These are phyloP conservation scores for Sitta carolinensis DNA, from an alignment of 2,797 vertebrate genomes.

Conservation along the genomic window DNA sequence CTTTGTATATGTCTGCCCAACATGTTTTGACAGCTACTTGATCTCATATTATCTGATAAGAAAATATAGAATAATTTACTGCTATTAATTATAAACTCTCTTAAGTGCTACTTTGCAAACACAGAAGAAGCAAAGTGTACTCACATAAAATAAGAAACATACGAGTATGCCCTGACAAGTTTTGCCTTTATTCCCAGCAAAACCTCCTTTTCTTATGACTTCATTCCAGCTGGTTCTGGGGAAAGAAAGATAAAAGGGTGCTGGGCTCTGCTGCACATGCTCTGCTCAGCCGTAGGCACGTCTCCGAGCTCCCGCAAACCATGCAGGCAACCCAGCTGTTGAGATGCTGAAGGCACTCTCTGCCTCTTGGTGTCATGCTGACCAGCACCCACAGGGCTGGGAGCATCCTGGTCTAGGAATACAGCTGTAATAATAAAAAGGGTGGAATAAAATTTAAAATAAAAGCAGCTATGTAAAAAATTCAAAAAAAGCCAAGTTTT, in stretches of 20 bases:
- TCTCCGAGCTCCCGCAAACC: neutral
- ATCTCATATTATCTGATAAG: slow-evolving; percentile 45
- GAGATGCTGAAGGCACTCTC: neutral
- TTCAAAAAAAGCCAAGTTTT: neutral
- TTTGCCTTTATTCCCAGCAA: neutral
- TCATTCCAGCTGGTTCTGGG: neutral
- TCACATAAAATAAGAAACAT: neutral
- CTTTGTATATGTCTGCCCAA: slow-evolving; percentile 18
- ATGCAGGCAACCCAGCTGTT: accelerated
- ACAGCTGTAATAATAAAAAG: neutral
- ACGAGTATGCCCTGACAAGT: slow-evolving; percentile 35
- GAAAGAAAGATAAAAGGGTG: neutral
- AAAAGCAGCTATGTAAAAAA: neutral
- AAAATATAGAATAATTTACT: slow-evolving; percentile 56
- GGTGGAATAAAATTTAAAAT: neutral
- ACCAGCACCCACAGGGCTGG: neutral
- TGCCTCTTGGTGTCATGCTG: accelerated
- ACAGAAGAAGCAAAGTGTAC: neutral
- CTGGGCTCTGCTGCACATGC: neutral
- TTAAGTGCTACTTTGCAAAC: slow-evolving; percentile 33
- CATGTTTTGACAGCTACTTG: slow-evolving; percentile 34
- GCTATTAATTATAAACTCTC: slow-evolving; percentile 51
- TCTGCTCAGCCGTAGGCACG: neutral
- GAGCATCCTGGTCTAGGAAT: neutral
- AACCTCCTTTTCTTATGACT: neutral